Evolutionary conservation across 2,797 vertebrate species (phyloP).

Genomic region (Masticophis lateralis): DNA sequence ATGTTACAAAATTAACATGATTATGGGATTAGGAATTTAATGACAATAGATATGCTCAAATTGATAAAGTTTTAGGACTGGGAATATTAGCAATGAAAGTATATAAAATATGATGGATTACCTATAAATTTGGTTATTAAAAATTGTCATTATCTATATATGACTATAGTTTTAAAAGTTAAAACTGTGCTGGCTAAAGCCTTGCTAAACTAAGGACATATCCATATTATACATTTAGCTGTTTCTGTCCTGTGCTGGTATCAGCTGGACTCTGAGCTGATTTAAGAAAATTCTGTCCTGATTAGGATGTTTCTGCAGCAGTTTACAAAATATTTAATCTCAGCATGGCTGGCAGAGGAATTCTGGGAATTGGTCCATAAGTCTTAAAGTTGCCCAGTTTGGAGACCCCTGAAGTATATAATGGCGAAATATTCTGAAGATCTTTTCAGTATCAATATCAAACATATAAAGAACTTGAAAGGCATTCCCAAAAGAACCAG

Average conservation of each 20-base stretch:
- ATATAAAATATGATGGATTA: background rate
- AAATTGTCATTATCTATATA: background rate
- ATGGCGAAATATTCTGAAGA: background rate
- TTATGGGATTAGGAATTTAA: background rate
- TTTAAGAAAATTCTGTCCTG: background rate
- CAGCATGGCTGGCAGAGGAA: background rate
- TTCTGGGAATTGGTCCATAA: background rate
- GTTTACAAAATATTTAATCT: background rate
- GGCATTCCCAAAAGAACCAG: background rate
- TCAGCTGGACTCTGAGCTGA: background rate
- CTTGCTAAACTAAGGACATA: background rate
- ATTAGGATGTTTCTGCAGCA: background rate
- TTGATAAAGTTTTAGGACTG: background rate
- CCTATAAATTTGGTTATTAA: background rate
- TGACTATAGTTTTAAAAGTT: background rate
- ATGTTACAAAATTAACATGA: background rate
- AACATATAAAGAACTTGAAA: background rate
- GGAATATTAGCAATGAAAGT: background rate
- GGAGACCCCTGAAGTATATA: background rate
- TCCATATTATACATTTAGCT: background rate
- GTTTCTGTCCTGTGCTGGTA: background rate
- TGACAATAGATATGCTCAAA: background rate
- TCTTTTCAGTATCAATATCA: background rate
- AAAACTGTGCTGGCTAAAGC: background rate
- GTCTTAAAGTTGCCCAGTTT: background rate